Evolutionary conservation across 2,113 vertebrate genomes (phyloP).

Genomic region (Sialia sialis): DNA sequence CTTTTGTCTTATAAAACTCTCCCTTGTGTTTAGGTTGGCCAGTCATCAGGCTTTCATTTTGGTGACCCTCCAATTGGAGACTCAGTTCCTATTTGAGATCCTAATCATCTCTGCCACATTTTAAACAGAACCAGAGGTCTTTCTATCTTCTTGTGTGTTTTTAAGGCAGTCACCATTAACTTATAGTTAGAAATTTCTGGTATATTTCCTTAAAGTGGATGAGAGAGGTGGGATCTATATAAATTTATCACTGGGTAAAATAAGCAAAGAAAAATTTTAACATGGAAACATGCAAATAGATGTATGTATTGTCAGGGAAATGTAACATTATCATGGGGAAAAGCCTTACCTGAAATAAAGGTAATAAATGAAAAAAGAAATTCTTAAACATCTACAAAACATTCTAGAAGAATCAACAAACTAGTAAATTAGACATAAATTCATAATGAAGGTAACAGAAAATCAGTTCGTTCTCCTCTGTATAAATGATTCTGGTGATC

Average conservation of each 20-base stretch:
- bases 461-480: not conserved
- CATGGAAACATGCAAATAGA: not conserved
- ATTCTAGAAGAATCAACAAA: not conserved
- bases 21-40: not conserved
- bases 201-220: not conserved
- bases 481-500: not conserved
- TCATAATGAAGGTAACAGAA: not conserved
- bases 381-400: accelerated
- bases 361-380: not conserved
- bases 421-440: not conserved
- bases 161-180: not conserved
- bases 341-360: not conserved
- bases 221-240: not conserved
- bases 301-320: not conserved
- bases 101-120: not conserved
- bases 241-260: not conserved
- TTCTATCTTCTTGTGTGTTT: not conserved
- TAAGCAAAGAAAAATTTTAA: not conserved
- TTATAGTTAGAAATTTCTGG: not conserved
- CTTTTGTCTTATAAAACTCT: not conserved
- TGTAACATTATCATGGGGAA: not conserved
- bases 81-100: not conserved
- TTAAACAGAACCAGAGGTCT: not conserved
- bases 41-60: not conserved
- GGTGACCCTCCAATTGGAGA: not conserved